Evolutionary conservation across 2,797 vertebrate genomes (phyloP).

Genomic region (Mus spretus): DNA sequence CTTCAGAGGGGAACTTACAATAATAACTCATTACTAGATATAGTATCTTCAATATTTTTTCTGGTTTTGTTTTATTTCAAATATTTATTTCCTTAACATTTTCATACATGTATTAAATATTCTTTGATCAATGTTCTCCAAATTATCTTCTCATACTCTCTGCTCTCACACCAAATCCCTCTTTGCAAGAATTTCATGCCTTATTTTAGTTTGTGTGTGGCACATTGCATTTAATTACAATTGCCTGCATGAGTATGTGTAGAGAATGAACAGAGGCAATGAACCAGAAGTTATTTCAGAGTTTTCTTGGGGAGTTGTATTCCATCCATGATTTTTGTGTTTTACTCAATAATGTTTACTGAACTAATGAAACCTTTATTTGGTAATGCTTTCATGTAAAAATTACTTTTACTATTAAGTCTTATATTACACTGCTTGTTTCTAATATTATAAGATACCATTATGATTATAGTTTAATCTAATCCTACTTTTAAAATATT

Average conservation of each 20-base stretch:
- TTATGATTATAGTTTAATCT: not conserved
- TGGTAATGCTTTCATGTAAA: not conserved
- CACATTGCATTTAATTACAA: not conserved
- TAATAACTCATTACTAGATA: not conserved
- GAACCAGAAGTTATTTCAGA: not conserved
- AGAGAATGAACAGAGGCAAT: not conserved
- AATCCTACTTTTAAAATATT: not conserved
- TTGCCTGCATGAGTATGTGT: not conserved
- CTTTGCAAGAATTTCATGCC: not conserved
- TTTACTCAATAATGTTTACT: not conserved
- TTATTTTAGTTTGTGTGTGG: not conserved
- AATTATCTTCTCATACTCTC: not conserved
- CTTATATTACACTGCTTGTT: not conserved
- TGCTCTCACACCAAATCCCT: not conserved
- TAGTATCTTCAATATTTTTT: not conserved
- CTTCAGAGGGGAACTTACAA: not conserved
- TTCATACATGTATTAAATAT: not conserved
- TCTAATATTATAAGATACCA: too few relatives aligned
- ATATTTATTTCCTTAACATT: too few relatives aligned
- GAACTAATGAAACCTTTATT: not conserved
- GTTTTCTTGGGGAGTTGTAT: not conserved
- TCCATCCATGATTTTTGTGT: not conserved
- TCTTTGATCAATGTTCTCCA: not conserved
- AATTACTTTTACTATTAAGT: not conserved
- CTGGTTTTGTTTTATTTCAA: not conserved